Percentiles rank a stretch among this genome's conserved stretches.
Conservation (phyloP, 2,113 vertebrate genomes). For the Nannospalax galili region DNA sequence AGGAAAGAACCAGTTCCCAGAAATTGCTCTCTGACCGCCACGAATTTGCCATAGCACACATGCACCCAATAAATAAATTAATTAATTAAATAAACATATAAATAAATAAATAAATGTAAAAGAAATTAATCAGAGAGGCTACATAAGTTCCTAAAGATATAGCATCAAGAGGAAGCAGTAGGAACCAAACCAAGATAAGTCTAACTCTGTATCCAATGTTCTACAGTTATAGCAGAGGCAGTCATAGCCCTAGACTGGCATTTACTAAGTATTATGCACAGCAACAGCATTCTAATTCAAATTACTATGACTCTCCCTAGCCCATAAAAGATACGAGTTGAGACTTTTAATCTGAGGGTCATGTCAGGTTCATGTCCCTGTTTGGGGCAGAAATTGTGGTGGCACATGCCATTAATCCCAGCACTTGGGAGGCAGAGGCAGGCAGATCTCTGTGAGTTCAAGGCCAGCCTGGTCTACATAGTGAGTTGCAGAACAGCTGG, state of each 20-base stretch:
- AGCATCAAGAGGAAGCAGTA: slow-evolving; percentile 8
- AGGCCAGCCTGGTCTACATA: too few species aligned
- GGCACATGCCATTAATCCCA: too few species aligned
- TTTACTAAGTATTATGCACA: background rate
- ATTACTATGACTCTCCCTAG: background rate
- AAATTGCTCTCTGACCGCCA: background rate
- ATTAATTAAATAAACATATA: too few species aligned
- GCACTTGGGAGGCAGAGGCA: too few species aligned
- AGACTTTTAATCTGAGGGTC: too few species aligned
- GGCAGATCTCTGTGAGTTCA: too few species aligned
- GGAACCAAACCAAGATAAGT: slow-evolving; percentile 19
- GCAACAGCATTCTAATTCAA: background rate
- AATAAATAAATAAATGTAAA: background rate
- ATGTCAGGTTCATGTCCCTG: too few species aligned
- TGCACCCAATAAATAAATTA: too few species aligned
- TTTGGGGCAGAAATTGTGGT: too few species aligned
- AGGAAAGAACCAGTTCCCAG: background rate
- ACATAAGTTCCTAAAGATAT: background rate
- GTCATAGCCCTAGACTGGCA: background rate
- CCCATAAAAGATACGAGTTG: background rate
- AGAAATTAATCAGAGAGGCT: background rate
- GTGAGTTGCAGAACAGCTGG: too few species aligned
- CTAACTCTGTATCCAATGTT: background rate
- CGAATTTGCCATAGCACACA: background rate
- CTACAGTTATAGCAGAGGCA: background rate